Evolutionary conservation across 2,888 invertebrate genomes (phyloP).

Genomic region (Mythimna impura): DNA sequence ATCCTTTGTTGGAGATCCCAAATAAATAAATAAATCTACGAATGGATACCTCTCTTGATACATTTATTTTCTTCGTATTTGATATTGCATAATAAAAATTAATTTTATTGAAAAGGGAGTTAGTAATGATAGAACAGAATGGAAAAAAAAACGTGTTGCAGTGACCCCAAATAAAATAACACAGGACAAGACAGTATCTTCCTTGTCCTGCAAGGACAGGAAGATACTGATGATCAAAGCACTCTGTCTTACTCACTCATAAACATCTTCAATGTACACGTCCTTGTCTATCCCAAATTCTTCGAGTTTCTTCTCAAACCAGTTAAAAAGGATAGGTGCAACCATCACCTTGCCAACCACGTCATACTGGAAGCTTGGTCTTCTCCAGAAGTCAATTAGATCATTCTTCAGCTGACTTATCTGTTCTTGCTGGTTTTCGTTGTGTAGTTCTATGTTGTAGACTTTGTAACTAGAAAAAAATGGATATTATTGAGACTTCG

Average conservation of each 20-base stretch:
- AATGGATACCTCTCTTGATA: no score
- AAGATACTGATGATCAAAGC: no score
- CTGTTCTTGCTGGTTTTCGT: conserved; percentile 71
- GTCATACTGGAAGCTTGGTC: conserved; percentile 74
- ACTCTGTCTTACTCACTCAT: conserved; percentile 72
- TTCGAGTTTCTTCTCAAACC: conserved; percentile 78
- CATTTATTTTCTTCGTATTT: no score
- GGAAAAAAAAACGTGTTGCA: no score
- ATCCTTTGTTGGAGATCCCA: no score
- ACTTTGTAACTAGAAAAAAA: conserved; percentile 76
- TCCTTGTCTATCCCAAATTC: conserved; percentile 71
- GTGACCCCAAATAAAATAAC: no score
- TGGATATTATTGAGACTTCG: background rate
- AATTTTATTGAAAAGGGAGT: no score
- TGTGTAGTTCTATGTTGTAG: conserved; percentile 74
- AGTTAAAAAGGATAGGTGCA: conserved; percentile 74
- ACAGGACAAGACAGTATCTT: no score
- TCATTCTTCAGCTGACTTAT: conserved; percentile 73
- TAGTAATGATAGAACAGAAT: no score
- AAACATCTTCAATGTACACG: conserved; percentile 77
- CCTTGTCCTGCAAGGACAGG: no score
- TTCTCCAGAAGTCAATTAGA: conserved; percentile 77
- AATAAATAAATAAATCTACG: no score
- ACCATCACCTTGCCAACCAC: conserved; percentile 80
- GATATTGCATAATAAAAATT: no score